These are phyloP conservation scores for Rousettus leschenaultii DNA, from an alignment of 2,113 vertebrate species.

Conservation along the genomic window DNA sequence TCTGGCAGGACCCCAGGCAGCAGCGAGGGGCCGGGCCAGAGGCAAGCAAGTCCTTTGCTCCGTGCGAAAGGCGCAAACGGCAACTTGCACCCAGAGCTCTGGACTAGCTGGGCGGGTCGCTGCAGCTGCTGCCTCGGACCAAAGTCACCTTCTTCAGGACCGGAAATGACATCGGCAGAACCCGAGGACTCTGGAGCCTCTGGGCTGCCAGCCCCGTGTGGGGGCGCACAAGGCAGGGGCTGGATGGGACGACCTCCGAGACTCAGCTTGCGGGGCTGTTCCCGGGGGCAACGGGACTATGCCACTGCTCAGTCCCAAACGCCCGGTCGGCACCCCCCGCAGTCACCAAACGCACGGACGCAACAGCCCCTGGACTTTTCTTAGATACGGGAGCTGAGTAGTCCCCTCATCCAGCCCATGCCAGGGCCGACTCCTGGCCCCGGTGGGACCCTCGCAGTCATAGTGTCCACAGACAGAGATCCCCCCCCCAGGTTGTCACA, in stretches of 20 bases:
- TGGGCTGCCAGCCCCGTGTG: accelerated
- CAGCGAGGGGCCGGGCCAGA: not conserved
- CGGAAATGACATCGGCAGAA: not conserved
- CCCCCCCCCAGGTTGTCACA: not conserved
- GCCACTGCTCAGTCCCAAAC: accelerated
- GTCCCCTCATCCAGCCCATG: accelerated
- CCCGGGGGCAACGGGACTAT: accelerated
- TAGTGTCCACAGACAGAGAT: not conserved
- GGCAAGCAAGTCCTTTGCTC: not conserved
- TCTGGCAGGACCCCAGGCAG: constrained; percentile 10
- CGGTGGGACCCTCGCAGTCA: accelerated
- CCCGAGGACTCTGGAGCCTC: not conserved
- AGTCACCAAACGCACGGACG: accelerated
- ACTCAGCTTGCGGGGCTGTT: not conserved
- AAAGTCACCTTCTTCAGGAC: not conserved
- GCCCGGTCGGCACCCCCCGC: accelerated
- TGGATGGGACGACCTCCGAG: not conserved
- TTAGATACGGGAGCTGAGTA: not conserved
- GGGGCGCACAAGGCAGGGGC: not conserved
- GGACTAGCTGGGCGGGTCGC: accelerated
- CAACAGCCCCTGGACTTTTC: not conserved
- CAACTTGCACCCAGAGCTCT: not conserved
- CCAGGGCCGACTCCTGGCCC: accelerated
- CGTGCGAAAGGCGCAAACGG: not conserved
- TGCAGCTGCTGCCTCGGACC: not conserved